phyloP scores from a whole-genome alignment of 2,797 vertebrate species.

The Pseudochaenichthys georgianus region DNA sequence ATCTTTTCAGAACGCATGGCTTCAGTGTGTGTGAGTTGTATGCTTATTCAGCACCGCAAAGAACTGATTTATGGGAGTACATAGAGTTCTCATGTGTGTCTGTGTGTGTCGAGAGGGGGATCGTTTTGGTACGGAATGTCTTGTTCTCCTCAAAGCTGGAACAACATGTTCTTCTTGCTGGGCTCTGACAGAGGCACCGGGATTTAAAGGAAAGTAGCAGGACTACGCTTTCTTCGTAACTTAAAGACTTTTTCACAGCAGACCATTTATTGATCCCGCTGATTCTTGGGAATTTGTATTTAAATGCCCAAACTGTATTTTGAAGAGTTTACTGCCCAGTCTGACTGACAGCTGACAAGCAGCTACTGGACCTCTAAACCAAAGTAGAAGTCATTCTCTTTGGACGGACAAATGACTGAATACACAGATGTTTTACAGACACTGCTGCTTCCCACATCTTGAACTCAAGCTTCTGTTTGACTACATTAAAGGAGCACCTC shows the following conservation, averaged over 20 bases:
- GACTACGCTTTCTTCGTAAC: slow-evolving; percentile 19
- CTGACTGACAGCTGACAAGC: slow-evolving; percentile 25
- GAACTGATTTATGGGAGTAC: slow-evolving; percentile 21
- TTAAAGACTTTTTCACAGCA: slow-evolving; percentile 42
- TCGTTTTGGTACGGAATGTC: slow-evolving; percentile 35
- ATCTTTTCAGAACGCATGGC: slow-evolving; percentile 62
- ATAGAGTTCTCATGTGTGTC: slow-evolving; percentile 20
- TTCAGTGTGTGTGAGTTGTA: slow-evolving; percentile 30
- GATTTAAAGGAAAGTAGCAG: slow-evolving; percentile 26
- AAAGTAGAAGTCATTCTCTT: slow-evolving; percentile 20
- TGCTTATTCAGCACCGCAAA: slow-evolving; percentile 20
- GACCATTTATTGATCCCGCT: slow-evolving; percentile 19
- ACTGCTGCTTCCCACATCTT: slow-evolving; percentile 4
- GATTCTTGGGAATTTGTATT: slow-evolving; percentile 21
- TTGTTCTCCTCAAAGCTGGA: slow-evolving; percentile 40
- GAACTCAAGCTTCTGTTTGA: slow-evolving; percentile 12
- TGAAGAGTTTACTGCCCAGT: slow-evolving; percentile 28
- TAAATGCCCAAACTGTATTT: slow-evolving; percentile 30
- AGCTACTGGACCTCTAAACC: slow-evolving; percentile 2
- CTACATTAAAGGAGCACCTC: slow-evolving; percentile 3
- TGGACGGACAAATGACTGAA: slow-evolving; percentile 21
- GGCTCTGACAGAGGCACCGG: slow-evolving; percentile 27
- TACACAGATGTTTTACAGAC: slow-evolving; percentile 15
- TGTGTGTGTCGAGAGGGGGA: slow-evolving; percentile 30
- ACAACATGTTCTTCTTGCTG: slow-evolving; percentile 38